These are phyloP conservation scores for Stenopsyche tienmushanensis DNA, from an alignment of 1,140 invertebrate species.

Conservation along the genomic window DNA sequence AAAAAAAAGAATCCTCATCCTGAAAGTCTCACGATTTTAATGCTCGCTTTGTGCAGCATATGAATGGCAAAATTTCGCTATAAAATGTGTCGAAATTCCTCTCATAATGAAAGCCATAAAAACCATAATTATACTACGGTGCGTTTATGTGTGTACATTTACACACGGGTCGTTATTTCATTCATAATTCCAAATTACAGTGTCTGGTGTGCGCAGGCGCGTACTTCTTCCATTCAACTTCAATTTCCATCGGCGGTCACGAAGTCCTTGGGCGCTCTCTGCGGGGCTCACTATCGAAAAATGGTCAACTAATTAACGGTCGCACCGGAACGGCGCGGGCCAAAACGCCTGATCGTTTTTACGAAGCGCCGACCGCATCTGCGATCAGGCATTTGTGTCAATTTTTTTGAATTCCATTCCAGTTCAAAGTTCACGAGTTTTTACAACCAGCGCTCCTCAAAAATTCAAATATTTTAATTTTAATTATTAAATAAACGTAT, in stretches of 20 bases:
- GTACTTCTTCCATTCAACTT: constrained; percentile 24
- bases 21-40: too few species aligned
- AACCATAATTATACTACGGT: too few species aligned
- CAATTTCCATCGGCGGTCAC: neutral
- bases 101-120: too few species aligned
- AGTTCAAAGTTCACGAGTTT: constrained; percentile 35
- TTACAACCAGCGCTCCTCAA: neutral
- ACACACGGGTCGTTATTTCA: constrained; percentile 27
- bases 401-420: constrained; percentile 27
- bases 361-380: neutral
- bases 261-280: constrained; percentile 7
- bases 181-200: constrained; percentile 37
- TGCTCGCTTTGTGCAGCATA: too few species aligned
- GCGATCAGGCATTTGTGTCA: constrained; percentile 1
- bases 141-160: too few species aligned
- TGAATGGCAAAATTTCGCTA: too few species aligned
- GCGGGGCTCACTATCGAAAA: neutral
- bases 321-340: constrained; percentile 10
- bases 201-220: too few species aligned
- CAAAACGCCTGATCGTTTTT: constrained; percentile 1
- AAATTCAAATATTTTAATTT: too few species aligned
- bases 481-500: too few species aligned
- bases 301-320: constrained; percentile 23
- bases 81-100: too few species aligned
- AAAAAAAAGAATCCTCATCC: too few species aligned